Percentiles rank a stretch among this genome's conserved stretches.
Conservation (phyloP, 2,888 invertebrate genomes). For the Rhingia campestris region DNA sequence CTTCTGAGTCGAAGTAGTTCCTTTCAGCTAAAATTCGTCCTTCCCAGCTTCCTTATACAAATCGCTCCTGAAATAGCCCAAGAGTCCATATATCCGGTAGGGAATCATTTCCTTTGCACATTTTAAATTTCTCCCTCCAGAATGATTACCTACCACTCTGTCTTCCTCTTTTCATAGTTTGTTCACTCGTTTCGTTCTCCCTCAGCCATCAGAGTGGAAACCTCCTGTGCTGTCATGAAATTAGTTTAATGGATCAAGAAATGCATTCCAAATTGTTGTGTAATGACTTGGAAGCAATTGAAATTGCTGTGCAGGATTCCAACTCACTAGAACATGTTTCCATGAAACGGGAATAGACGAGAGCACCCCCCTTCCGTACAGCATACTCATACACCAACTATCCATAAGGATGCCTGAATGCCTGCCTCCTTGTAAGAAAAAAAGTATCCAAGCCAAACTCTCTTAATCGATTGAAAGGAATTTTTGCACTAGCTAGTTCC, state of each 20-base stretch:
- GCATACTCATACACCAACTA: slow-evolving; percentile 6
- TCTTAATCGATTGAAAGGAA: slow-evolving; percentile 70
- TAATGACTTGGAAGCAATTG: slow-evolving; percentile 73
- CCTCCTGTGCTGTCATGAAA: slow-evolving; percentile 59
- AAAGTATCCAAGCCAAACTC: slow-evolving; percentile 40
- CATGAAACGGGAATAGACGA: slow-evolving; percentile 12
- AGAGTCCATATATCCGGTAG: background rate
- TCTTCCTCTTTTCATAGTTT: background rate
- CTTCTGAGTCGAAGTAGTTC: too few species aligned
- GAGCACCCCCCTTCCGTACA: background rate
- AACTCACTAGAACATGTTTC: slow-evolving; percentile 26
- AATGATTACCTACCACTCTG: too few species aligned
- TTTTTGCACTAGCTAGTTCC: slow-evolving; percentile 27
- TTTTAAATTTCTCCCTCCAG: background rate
- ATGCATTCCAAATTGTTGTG: slow-evolving; percentile 72
- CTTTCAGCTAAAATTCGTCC: background rate
- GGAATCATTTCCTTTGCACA: background rate
- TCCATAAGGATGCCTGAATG: background rate
- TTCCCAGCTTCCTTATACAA: background rate
- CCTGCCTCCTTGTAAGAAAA: background rate
- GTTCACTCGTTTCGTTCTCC: slow-evolving; percentile 22
- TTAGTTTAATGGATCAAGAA: slow-evolving; percentile 74
- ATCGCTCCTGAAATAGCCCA: background rate
- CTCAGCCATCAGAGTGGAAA: slow-evolving; percentile 33
- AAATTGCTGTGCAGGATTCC: slow-evolving; percentile 57